These are phyloP conservation scores for Paracyclopina nana DNA, from an alignment of 1,140 invertebrate genomes.

Conservation along the genomic window DNA sequence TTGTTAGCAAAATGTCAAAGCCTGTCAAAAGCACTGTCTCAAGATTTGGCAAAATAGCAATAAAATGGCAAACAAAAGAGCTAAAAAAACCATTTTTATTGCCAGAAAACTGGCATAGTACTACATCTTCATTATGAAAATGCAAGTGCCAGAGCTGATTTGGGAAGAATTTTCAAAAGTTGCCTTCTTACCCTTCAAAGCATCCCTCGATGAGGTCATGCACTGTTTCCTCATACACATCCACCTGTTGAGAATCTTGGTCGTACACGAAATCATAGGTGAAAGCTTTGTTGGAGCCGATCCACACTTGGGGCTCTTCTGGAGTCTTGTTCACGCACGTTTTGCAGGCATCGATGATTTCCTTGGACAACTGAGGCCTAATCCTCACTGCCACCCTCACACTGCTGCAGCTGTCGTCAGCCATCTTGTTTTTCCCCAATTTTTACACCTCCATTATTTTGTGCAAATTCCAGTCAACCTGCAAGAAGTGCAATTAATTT, in stretches of 20 bases:
- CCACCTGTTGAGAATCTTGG: constrained; percentile 36
- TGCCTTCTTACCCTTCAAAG: constrained; percentile 41
- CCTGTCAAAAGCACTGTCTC: too few relatives aligned
- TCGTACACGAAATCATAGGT: constrained; percentile 95
- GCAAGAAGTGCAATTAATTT: too few relatives aligned
- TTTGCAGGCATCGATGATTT: constrained; percentile 83
- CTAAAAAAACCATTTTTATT: too few relatives aligned
- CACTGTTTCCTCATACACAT: constrained; percentile 68
- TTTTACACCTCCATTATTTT: too few relatives aligned
- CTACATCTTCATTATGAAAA: too few relatives aligned
- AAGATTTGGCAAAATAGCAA: too few relatives aligned
- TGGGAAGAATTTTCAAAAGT: neutral
- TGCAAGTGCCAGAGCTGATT: too few relatives aligned
- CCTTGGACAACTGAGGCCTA: constrained; percentile 29
- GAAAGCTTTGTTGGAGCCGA: constrained; percentile 84
- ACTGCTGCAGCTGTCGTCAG: constrained; percentile 4
- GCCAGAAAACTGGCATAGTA: too few relatives aligned
- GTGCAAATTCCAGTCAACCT: too few relatives aligned
- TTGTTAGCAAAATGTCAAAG: too few relatives aligned
- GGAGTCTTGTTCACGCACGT: constrained; percentile 71
- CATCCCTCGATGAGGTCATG: constrained; percentile 61
- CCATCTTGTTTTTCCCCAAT: too few relatives aligned
- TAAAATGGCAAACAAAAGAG: too few relatives aligned
- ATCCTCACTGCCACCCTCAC: constrained; percentile 15
- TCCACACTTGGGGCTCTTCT: constrained; percentile 68